These are phyloP conservation scores for Cynodonichthys magdalenae DNA, from an alignment of 2,797 vertebrate genomes.

Conservation along the genomic window DNA sequence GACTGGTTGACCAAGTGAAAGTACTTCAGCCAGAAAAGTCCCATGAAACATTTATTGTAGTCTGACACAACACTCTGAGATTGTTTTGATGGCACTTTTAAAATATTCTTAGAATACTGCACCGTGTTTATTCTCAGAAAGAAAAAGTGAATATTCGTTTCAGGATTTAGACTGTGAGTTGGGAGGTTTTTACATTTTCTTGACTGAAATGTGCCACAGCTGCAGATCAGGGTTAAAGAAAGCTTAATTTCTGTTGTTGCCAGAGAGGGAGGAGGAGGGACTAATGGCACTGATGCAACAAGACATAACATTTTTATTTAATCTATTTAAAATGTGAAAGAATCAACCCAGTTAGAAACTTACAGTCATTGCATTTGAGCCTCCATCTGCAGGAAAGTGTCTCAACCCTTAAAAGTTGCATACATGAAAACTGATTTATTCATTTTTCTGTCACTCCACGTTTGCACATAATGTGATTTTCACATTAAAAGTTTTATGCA, in stretches of 20 bases:
- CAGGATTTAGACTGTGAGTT: no score
- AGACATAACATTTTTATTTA: background rate
- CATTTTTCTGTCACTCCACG: background rate
- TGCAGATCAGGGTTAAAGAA: background rate
- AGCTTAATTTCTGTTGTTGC: background rate
- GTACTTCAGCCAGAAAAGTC: no score
- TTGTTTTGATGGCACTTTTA: no score
- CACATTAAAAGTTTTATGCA: background rate
- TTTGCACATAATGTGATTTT: background rate
- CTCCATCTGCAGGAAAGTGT: background rate
- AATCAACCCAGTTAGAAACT: background rate
- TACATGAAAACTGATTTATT: background rate
- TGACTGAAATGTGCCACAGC: no score
- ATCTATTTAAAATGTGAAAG: background rate
- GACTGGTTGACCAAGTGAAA: no score
- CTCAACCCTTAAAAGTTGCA: background rate
- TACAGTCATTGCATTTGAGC: background rate
- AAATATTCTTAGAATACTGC: no score
- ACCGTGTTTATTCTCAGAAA: no score
- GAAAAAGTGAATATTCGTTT: no score
- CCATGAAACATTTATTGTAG: no score
- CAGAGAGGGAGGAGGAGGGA: background rate
- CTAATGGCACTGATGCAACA: background rate
- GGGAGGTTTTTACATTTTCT: no score
- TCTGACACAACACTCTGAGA: no score